Evolutionary conservation across 2,888 invertebrate species (phyloP), one percentile per base, ranked within the genome.

Genomic region (Agriopis marginaria): DNA sequence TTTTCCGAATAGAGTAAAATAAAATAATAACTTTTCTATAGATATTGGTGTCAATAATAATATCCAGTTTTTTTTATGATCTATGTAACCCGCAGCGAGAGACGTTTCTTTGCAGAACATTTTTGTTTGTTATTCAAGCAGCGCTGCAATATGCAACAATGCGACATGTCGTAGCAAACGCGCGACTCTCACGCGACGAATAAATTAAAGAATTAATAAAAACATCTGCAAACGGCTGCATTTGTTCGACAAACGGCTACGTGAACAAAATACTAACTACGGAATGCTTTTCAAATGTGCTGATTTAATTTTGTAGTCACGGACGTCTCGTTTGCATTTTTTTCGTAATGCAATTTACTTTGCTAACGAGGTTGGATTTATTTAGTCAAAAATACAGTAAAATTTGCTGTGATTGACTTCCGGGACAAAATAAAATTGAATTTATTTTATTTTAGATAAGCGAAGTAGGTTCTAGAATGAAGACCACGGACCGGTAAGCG

Each of bases 201-300:
- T 32, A 62, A 17, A 62, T 53, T 62, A 23, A 44, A 44, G 17
- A 62, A 62, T 62, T 62, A 62, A 62, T 62, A 62, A 62, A 54
- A 62, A 53, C 53, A 62, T 62, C 53, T 53, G 62, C 53, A 12
- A 53, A 53, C 53, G 42, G 32, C 60, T n/a, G 62, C 58, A 58
- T 53, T 58, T 40, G 61, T 50, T 55, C 50, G 61, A 61, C 40
- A 51, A 51, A 39, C 53, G n/a, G 45, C 44, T 23, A 62, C 53
- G 53, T 53, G 53, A 23, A 45, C 42, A 44, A n/a, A 53, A 53
- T 53, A 17, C 40, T 32, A 32, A 62, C 12, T 32, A 32, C 39
- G 14, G 8, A 60, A 60, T 51, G 42, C 42, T 51, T 51, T 12
- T 14, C 50, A 44, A 62, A 62, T 62, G 50, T 17, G 53, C 23